A percentile compares a stretch with the other conserved stretches of the same genome.
These are phyloP conservation scores for Stylophora pistillata DNA, from an alignment of 64 coral and sea anemone genomes.

Conservation along the genomic window DNA sequence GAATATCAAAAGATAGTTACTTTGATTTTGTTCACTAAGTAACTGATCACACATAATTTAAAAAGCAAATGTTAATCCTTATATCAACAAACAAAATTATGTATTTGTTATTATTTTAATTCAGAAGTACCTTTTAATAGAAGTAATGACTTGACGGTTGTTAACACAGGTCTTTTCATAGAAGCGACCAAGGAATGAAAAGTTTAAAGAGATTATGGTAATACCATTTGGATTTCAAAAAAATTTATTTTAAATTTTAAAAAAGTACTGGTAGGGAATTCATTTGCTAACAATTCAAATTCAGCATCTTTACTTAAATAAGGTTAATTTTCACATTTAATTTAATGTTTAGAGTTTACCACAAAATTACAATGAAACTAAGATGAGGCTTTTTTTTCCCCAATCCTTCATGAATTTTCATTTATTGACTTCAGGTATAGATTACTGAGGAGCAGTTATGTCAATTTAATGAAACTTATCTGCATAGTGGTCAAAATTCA, in stretches of 20 bases:
- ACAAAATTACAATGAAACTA: too few relatives aligned
- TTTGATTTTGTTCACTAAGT: too few relatives aligned
- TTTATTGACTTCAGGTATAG: too few relatives aligned
- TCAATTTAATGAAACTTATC: too few relatives aligned
- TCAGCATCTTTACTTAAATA: background rate
- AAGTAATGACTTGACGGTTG: constrained; percentile 25
- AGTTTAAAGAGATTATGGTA: too few relatives aligned
- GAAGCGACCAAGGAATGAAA: background rate
- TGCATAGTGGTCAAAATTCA: too few relatives aligned
- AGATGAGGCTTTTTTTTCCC: too few relatives aligned
- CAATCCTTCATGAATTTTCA: too few relatives aligned
- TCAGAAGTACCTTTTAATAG: constrained; percentile 35
- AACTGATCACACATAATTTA: background rate
- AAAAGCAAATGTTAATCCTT: background rate
- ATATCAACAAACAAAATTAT: background rate
- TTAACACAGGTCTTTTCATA: background rate
- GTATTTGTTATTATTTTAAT: background rate
- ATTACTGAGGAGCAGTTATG: too few relatives aligned
- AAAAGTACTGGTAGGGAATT: background rate
- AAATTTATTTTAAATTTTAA: background rate
- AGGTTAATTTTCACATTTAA: background rate
- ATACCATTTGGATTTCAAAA: background rate
- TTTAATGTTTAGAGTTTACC: too few relatives aligned
- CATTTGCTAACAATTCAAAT: background rate
- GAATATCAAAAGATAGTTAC: too few relatives aligned